These are phyloP conservation scores for Ochropacha duplaris DNA, from an alignment of 2,888 invertebrate genomes.

Conservation along the genomic window DNA sequence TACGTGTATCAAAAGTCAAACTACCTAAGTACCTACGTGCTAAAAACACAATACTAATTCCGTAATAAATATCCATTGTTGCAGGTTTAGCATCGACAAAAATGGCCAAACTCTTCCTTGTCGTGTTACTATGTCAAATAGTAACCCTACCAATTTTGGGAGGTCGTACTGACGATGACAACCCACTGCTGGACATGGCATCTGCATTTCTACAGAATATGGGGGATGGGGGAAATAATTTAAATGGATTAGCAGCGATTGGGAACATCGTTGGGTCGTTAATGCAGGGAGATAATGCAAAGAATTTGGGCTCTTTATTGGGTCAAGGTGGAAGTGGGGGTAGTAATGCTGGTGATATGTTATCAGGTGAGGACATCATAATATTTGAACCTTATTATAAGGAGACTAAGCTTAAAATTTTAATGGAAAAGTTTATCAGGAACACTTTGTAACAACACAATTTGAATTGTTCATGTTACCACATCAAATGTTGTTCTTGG, in stretches of 20 bases:
- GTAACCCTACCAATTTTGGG: constrained; percentile 49
- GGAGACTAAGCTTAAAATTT: too few species aligned
- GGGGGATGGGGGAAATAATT: constrained; percentile 57
- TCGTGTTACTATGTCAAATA: constrained; percentile 46
- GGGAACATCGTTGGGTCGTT: constrained; percentile 86
- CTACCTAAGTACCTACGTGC: too few species aligned
- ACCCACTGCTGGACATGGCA: constrained; percentile 87
- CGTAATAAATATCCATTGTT: background rate
- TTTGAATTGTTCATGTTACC: too few species aligned
- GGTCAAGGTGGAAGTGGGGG: constrained; percentile 57
- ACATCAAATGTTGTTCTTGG: background rate
- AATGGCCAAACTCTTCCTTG: constrained; percentile 56
- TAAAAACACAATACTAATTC: too few species aligned
- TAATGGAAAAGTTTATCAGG: too few species aligned
- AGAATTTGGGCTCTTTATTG: constrained; percentile 73
- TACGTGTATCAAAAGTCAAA: too few species aligned
- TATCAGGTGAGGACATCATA: constrained; percentile 60
- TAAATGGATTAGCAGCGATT: constrained; percentile 80
- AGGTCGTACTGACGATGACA: constrained; percentile 67
- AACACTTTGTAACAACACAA: too few species aligned
- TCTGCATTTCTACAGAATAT: constrained; percentile 86
- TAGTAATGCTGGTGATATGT: constrained; percentile 68
- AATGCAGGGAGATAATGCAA: constrained; percentile 86
- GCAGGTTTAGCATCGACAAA: constrained; percentile 22
- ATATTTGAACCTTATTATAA: background rate